phyloP scores from a whole-genome alignment of 2,888 invertebrate genomes.

The Palloptera scutellata region DNA sequence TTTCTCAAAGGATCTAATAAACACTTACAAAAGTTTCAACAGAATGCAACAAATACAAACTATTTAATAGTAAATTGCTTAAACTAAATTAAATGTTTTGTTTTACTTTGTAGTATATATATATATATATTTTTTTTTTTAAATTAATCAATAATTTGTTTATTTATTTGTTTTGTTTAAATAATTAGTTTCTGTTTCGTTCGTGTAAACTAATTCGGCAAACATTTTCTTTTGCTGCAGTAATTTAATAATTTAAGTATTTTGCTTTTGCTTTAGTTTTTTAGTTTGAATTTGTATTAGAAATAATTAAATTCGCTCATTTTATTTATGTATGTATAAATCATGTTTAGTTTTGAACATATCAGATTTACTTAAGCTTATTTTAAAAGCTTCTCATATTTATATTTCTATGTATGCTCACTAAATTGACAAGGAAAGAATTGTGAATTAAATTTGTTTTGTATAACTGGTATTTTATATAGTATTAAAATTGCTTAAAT shows the following conservation, averaged over 20 bases:
- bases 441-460: not conserved
- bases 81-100: constrained; percentile 35
- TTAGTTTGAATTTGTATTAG: not conserved
- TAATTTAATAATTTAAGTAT: not conserved
- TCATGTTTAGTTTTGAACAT: too few relatives aligned
- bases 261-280: not conserved
- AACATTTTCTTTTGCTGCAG: not conserved
- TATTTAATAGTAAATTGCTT: constrained; percentile 55
- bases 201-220: constrained; percentile 6
- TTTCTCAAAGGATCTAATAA: constrained; percentile 30
- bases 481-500: too few relatives aligned
- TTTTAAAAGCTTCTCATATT: not conserved
- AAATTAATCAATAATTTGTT: too few relatives aligned
- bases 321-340: not conserved
- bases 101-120: constrained; percentile 8
- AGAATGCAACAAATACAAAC: constrained; percentile 17
- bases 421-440: not conserved
- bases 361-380: too few relatives aligned
- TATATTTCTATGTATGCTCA: not conserved
- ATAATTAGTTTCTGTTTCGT: not conserved
- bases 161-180: not conserved
- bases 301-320: constrained; percentile 1
- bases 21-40: constrained; percentile 39
- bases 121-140: not conserved
- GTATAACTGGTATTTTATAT: not conserved